Conservation (phyloP, 2,888 invertebrate genomes). For the Parnassius orleans region DNA sequence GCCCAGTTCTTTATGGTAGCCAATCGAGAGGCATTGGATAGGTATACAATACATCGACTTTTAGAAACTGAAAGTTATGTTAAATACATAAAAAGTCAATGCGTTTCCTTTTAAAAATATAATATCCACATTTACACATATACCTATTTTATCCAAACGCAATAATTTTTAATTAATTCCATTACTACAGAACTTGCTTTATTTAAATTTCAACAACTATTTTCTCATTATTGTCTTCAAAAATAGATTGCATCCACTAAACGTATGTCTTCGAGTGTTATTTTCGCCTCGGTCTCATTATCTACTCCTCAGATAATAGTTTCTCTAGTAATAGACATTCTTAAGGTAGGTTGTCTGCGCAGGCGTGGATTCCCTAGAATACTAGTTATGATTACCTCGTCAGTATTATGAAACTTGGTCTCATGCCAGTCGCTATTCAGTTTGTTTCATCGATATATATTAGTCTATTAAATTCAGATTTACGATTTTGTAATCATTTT, state of each 20-base stretch:
- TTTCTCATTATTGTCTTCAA: slow-evolving; percentile 21
- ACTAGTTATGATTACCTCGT: slow-evolving; percentile 25
- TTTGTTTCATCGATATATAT: slow-evolving; percentile 29
- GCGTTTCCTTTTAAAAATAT: too few relatives aligned
- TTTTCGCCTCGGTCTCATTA: slow-evolving; percentile 25
- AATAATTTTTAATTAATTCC: background rate
- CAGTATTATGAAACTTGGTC: slow-evolving; percentile 35
- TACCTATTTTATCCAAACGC: too few relatives aligned
- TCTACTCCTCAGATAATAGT: slow-evolving; percentile 21
- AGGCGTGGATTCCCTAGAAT: slow-evolving; percentile 13
- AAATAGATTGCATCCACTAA: slow-evolving; percentile 17
- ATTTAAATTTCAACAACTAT: slow-evolving; percentile 15
- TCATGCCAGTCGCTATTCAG: slow-evolving; percentile 32
- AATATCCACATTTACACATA: too few relatives aligned
- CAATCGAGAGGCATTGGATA: too few relatives aligned
- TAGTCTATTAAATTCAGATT: slow-evolving; percentile 31
- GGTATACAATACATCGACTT: too few relatives aligned
- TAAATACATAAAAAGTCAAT: too few relatives aligned
- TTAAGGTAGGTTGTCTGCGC: slow-evolving; percentile 26
- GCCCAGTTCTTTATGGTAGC: too few relatives aligned
- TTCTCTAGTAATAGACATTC: slow-evolving; percentile 17
- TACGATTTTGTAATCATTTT: slow-evolving; percentile 35
- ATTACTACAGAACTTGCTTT: background rate
- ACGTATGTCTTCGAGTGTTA: slow-evolving; percentile 12
- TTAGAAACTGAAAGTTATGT: too few relatives aligned